Evolutionary conservation across 2,113 vertebrate genomes (phyloP), one percentile per base, ranked within the genome.

Genomic region (Clarias magur): DNA sequence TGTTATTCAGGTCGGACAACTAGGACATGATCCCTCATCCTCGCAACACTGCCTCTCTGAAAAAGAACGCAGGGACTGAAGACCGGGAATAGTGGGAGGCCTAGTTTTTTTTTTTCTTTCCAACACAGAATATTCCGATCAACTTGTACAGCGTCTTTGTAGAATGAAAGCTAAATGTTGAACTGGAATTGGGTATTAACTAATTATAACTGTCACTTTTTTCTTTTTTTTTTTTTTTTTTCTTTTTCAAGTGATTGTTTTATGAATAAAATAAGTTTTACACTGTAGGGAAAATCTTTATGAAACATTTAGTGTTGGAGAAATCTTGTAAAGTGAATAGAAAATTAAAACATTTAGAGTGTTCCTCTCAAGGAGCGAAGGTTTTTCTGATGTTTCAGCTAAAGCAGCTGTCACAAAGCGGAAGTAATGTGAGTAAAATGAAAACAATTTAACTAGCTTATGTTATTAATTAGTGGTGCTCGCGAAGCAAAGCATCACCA

Each of bases 1-100:
- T 90, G 88, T 89, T 88, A 84, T 89, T 88, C 81, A 86, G 89
- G 89, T 91, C 89, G 82, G 85, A 86, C 80, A 89, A 79, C 85
- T 81, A 84, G 84, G 80, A 86, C 86, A 85, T 84, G 84, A 57
- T 85, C 80, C 65, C 76, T 88, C 80, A 79, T 82, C 83, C 80
- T 83, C 23, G 57, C 57, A 42, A 72, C 80, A 81, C 70, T 4
- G 16, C 82, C 82, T 88, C 67, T 83, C 53, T 78, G 42, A 82
- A 88, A 84, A 57, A 70, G 54, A 83, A 68, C 38, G 63, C 75
- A 85, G 79, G 79, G 53, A 59, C 17, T 54, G 78, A 79, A 85
- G 60, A 78, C 38, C 53, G 83, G 81, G 54, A 87, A 86, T 86
- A 76, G 62, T 57, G 67, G 59, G 81, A 85, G 72, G 60, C 87